Base-by-base conservation (phyloP, 2,888 invertebrate species). In the Linnaemya tessellans region DNA sequence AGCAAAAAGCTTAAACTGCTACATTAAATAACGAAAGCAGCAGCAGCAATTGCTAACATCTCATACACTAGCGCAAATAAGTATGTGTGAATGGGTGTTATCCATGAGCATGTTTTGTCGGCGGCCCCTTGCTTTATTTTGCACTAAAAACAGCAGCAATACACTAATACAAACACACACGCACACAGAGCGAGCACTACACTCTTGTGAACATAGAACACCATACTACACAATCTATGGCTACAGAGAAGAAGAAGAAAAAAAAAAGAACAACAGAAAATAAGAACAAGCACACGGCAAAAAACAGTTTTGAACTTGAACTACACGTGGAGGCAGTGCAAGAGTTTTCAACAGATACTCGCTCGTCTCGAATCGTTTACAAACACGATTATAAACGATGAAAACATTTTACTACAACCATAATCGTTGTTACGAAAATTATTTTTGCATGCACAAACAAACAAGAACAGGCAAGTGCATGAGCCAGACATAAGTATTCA, bases 311-410 rank as follows among this genome's bases (percentile, higher is more conserved):
- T 92, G 91, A 92, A 92, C 92, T 92, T 92, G 92, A 92, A 92
- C 92, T 91, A 91, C 92, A 92, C 92, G 92, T 92, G 92, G 92
- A 90, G 92, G 92, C 89, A 88, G 89, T 90, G 90, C 90, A 90
- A 84, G 80, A 85, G 87, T 87, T 88, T 88, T 86, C 87, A 56
- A 86, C 84, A 86, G 13, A 64, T 30, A 41, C 38, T 25, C 62
- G 51, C 38, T 25, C 62, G 60, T n/a, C 18, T 60, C 25, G n/a
- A 67, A 2, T 78, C 78, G 78, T 49, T 67, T 7, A 1, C 11
- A 67, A 15, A 10, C 5, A 49, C 78, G 78, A 79, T 5, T 41
- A 18, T 11, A 11, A 62, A 60, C 78, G 78, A 79, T 25, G 46
- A 67, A 20, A n/a, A 62, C 62, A 56, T 15, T 49, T 20, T 22